Evolutionary conservation across 2,888 invertebrate species (phyloP).

Genomic region (Cheilosia grossa): DNA sequence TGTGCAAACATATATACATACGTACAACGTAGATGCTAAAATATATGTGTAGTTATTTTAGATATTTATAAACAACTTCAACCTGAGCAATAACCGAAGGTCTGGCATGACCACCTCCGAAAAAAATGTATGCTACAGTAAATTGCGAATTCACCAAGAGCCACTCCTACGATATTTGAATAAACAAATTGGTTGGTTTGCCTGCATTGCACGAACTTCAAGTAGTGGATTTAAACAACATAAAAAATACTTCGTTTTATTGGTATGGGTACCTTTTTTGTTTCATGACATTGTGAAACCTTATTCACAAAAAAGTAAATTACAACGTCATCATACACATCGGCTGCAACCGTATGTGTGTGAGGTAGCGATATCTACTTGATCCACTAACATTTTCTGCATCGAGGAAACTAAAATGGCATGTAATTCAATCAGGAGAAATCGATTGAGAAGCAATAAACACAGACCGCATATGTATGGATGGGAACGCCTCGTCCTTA

Average conservation of each 20-base stretch:
- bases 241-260: constrained; percentile 1
- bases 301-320: too few relatives aligned
- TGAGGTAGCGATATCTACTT: too few relatives aligned
- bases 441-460: too few relatives aligned
- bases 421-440: too few relatives aligned
- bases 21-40: background rate
- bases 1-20: background rate
- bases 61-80: constrained; percentile 4
- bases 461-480: too few relatives aligned
- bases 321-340: too few relatives aligned
- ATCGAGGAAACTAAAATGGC: too few relatives aligned
- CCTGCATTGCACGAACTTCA: constrained; percentile 1
- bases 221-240: background rate
- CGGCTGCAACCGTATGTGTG: too few relatives aligned
- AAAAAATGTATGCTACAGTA: constrained; percentile 25
- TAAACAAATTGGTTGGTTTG: constrained; percentile 11
- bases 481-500: too few relatives aligned
- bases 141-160: constrained; percentile 43
- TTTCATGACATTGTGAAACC: too few relatives aligned
- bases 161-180: constrained; percentile 42
- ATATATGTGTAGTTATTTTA: background rate
- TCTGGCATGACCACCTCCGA: constrained; percentile 26
- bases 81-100: constrained; percentile 11
- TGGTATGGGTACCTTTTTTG: background rate
- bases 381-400: too few relatives aligned